phyloP scores from a whole-genome alignment of 2,888 invertebrate genomes.

The Macrophya alboannulata region DNA sequence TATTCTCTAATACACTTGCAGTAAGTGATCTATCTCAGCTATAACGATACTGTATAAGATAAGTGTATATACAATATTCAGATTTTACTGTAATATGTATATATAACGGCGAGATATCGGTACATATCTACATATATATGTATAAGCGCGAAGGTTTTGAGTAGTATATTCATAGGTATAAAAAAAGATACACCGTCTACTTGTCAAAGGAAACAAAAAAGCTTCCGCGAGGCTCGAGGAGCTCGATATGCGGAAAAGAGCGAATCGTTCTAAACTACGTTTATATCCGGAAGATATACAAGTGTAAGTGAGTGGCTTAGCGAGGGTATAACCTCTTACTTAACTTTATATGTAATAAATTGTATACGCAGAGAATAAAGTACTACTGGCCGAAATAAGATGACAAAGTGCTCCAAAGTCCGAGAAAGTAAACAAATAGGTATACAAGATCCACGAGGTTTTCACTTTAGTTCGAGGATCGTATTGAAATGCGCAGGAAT shows the following conservation, averaged over 20 bases:
- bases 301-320: slow-evolving; percentile 48
- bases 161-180: background rate
- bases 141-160: background rate
- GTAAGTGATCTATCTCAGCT: background rate
- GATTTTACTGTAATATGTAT: too few relatives aligned
- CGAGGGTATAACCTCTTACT: slow-evolving; percentile 46
- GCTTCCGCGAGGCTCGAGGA: slow-evolving; percentile 19
- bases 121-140: background rate
- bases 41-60: too few relatives aligned
- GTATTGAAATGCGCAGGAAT: too few relatives aligned
- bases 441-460: too few relatives aligned
- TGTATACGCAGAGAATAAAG: too few relatives aligned
- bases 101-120: too few relatives aligned
- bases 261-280: slow-evolving; percentile 10
- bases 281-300: slow-evolving; percentile 44
- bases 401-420: too few relatives aligned
- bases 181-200: slow-evolving; percentile 14
- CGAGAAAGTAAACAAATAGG: too few relatives aligned
- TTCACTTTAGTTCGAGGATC: too few relatives aligned
- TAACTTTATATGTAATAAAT: slow-evolving; percentile 17
- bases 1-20: background rate
- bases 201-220: slow-evolving; percentile 42
- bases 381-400: too few relatives aligned
- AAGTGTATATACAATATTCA: too few relatives aligned
- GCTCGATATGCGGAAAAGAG: background rate